These are phyloP conservation scores for Drosophila ustulata DNA, from an alignment of 2,888 invertebrate genomes.

Conservation along the genomic window DNA sequence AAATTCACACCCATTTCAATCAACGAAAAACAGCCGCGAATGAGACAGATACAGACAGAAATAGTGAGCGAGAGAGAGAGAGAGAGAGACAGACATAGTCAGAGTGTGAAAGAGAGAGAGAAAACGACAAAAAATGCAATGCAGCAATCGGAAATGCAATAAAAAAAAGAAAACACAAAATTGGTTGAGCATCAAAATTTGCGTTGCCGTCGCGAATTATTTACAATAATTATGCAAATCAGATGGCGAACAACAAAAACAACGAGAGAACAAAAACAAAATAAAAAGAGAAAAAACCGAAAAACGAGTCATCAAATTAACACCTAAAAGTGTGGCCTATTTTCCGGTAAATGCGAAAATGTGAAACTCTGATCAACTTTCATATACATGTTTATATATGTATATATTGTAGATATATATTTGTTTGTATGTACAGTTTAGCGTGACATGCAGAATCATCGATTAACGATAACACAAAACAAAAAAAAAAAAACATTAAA, in stretches of 20 bases:
- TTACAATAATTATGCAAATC: slow-evolving; percentile 52
- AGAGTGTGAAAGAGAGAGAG: background rate
- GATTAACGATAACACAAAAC: slow-evolving; percentile 44
- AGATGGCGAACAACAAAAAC: slow-evolving; percentile 12
- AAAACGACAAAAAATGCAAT: slow-evolving; percentile 13
- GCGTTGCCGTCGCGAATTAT: slow-evolving; percentile 49
- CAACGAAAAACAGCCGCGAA: background rate
- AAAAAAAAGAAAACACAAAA: slow-evolving; percentile 10
- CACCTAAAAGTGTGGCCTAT: slow-evolving; percentile 48
- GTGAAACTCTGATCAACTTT: slow-evolving; percentile 2
- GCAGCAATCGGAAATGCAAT: slow-evolving; percentile 32
- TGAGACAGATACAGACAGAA: background rate
- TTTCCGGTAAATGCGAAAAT: slow-evolving; percentile 37
- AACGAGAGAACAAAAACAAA: slow-evolving; percentile 2
- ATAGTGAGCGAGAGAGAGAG: slow-evolving; percentile 2
- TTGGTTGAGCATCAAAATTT: slow-evolving; percentile 26
- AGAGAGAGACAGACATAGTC: background rate
- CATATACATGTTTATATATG: background rate
- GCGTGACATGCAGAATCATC: slow-evolving; percentile 45
- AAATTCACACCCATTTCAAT: slow-evolving; percentile 37
- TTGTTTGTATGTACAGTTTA: slow-evolving; percentile 27
- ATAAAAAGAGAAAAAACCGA: background rate
- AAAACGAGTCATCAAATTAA: slow-evolving; percentile 34
- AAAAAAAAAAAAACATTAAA: slow-evolving; percentile 3
- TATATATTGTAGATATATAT: slow-evolving; percentile 1